phyloP scores from a whole-genome alignment of 2,797 vertebrate species.

The Fistularia tabacaria region DNA sequence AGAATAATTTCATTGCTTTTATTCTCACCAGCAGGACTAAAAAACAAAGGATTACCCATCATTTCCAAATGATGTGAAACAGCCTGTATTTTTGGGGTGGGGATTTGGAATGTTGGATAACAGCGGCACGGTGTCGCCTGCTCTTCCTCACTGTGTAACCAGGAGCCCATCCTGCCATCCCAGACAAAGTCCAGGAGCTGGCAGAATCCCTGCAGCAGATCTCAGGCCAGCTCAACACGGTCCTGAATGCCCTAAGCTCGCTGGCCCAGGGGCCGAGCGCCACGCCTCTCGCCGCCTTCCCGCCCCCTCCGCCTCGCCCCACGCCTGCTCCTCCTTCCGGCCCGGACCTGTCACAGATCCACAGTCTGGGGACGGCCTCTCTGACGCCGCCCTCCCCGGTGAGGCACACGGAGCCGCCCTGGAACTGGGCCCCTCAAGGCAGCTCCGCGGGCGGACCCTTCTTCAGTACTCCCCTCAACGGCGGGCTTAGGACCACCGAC shows the following conservation, averaged over 20 bases:
- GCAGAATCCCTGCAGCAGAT: slow-evolving; percentile 82
- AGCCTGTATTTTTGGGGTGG: too few relatives aligned
- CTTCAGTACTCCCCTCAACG: slow-evolving; percentile 30
- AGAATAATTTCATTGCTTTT: neutral
- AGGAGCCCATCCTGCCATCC: slow-evolving; percentile 43
- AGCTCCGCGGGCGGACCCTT: slow-evolving; percentile 44
- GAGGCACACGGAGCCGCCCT: slow-evolving; percentile 34
- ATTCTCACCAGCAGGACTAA: too few relatives aligned
- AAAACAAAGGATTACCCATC: too few relatives aligned
- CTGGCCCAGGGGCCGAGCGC: slow-evolving; percentile 57
- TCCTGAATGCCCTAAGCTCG: slow-evolving; percentile 75
- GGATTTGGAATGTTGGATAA: too few relatives aligned
- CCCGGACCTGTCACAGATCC: slow-evolving; percentile 13
- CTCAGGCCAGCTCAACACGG: slow-evolving; percentile 80
- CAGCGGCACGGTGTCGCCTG: neutral
- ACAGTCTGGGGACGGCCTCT: slow-evolving; percentile 8
- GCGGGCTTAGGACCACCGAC: slow-evolving; percentile 56
- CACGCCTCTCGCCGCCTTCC: slow-evolving; percentile 5
- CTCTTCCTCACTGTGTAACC: slow-evolving; percentile 1
- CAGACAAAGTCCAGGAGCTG: slow-evolving; percentile 79
- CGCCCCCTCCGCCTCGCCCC: slow-evolving; percentile 23
- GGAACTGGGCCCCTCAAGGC: slow-evolving; percentile 62
- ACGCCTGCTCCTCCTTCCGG: neutral
- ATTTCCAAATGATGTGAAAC: neutral
- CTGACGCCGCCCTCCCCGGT: slow-evolving; percentile 9